A percentile compares a stretch with the other conserved stretches of the same genome.
Evolutionary conservation across 30 jellyfish, hydroid and myxozoan genomes (phyloP).

Genomic region (Chrysaora quinquecirrha): DNA sequence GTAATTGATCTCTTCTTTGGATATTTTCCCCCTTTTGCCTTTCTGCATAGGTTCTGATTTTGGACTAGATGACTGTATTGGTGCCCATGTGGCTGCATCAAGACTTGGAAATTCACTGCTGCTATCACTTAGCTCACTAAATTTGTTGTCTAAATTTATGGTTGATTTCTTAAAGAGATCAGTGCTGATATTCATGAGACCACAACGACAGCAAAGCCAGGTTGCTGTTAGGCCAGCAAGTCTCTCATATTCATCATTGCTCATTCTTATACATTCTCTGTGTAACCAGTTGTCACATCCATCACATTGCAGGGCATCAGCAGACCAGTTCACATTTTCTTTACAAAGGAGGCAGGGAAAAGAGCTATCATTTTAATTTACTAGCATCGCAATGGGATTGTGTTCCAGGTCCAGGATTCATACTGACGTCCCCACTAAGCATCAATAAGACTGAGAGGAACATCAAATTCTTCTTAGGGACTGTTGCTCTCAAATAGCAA

Average conservation of each 20-base stretch:
- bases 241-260: constrained; percentile 42
- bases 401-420: not conserved
- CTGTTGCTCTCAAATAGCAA: not conserved
- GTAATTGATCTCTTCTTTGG: constrained; percentile 11
- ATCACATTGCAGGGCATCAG: constrained; percentile 35
- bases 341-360: constrained; percentile 1
- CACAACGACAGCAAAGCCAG: constrained; percentile 45
- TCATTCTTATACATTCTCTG: constrained; percentile 39
- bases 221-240: constrained; percentile 45
- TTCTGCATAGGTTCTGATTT: constrained; percentile 28
- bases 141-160: not conserved
- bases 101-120: constrained; percentile 47
- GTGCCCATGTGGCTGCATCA: constrained; percentile 51
- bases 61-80: constrained; percentile 41
- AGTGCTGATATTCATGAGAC: constrained; percentile 23
- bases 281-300: constrained; percentile 41
- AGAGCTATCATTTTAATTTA: not conserved
- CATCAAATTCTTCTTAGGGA: not conserved
- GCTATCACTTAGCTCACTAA: constrained; percentile 23
- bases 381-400: not conserved
- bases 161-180: constrained; percentile 13
- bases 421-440: not conserved
- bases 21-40: constrained; percentile 1
- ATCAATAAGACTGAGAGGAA: not conserved
- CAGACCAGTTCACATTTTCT: constrained; percentile 16